phyloP scores from a whole-genome alignment of 2,113 vertebrate genomes.

The Hylia prasina region DNA sequence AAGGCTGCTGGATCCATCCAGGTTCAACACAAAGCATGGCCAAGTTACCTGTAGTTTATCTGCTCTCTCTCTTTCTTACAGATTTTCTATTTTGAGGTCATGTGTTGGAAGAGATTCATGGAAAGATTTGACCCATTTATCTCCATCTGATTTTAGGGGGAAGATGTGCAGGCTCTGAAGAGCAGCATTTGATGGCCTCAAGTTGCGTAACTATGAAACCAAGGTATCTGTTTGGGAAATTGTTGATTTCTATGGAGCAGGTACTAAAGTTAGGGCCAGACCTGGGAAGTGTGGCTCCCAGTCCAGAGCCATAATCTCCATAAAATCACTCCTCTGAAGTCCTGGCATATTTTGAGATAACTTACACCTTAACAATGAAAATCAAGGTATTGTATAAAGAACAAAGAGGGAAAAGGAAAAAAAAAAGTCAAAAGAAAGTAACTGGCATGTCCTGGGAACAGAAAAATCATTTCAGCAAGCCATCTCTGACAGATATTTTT shows the following conservation, averaged over 20 bases:
- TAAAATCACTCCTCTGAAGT: not conserved
- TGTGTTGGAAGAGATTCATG: not conserved
- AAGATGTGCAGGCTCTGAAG: not conserved
- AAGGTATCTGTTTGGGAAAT: not conserved
- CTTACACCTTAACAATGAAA: not conserved
- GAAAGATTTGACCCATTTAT: not conserved
- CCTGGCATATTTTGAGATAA: not conserved
- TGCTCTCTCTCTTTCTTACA: not conserved
- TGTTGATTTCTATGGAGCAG: not conserved
- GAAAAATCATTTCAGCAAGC: not conserved
- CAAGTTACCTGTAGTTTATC: fast-evolving
- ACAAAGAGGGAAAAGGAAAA: not conserved
- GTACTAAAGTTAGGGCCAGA: not conserved
- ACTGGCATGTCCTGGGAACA: not conserved
- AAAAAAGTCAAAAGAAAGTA: not conserved
- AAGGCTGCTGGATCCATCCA: not conserved
- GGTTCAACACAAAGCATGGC: not conserved
- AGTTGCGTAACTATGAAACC: not conserved
- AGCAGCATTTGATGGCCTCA: not conserved
- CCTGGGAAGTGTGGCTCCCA: not conserved
- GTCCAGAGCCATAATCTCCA: not conserved
- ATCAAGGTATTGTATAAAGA: not conserved
- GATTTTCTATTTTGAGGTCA: not conserved
- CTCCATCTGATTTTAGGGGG: not conserved
- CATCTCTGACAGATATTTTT: not conserved